phyloP scores from a whole-genome alignment of 2,888 invertebrate species.

The Rhopalosiphum nymphaeae region DNA sequence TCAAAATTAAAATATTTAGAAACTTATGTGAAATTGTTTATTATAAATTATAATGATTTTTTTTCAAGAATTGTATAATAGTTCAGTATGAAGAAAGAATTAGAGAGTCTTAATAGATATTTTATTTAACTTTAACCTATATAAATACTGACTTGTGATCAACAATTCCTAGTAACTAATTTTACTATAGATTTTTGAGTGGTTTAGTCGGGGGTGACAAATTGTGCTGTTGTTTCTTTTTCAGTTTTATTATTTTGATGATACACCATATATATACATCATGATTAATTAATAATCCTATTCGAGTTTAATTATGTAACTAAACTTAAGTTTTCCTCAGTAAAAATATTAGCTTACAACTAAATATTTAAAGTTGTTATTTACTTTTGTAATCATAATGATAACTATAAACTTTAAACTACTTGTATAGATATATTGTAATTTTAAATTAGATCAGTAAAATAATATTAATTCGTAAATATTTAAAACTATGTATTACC shows the following conservation, averaged over 20 bases:
- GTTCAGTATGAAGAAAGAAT: neutral
- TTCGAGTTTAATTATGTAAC: too few relatives aligned
- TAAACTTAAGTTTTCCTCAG: too few relatives aligned
- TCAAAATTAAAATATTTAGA: slow-evolving; percentile 22
- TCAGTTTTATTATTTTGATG: neutral
- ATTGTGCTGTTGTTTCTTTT: neutral
- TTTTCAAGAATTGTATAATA: neutral
- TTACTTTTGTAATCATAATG: neutral
- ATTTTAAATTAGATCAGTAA: neutral
- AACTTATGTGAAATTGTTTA: neutral
- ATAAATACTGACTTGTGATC: neutral
- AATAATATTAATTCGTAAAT: neutral
- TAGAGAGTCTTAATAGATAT: neutral
- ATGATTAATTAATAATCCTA: neutral
- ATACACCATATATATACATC: neutral
- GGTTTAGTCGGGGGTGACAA: neutral
- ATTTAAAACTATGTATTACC: neutral
- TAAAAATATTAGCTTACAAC: neutral
- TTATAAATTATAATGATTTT: neutral
- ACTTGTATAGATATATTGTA: neutral
- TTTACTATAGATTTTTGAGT: neutral
- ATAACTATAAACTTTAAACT: neutral
- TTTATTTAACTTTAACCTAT: neutral
- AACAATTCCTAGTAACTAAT: neutral
- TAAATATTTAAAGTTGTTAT: neutral